Percentiles rank a stretch among this genome's conserved stretches.
These are phyloP conservation scores for Ostrea denselamellosa DNA, from an alignment of 1,140 invertebrate species.

Conservation along the genomic window DNA sequence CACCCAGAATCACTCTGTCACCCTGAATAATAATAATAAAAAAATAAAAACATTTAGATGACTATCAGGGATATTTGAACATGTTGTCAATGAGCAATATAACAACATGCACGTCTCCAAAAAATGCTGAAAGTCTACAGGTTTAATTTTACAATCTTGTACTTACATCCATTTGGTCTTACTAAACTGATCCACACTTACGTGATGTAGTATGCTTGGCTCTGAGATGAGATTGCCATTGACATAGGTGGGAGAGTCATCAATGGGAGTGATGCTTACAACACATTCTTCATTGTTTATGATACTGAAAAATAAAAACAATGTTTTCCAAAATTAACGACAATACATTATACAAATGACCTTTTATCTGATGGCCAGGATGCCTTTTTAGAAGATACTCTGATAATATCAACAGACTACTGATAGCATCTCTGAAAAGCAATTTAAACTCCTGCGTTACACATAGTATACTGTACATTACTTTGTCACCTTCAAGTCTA, in stretches of 20 bases:
- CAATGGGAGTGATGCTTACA: slow-evolving; percentile 73
- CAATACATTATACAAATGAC: not conserved
- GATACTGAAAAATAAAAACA: slow-evolving; percentile 65
- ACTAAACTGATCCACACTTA: slow-evolving; percentile 63
- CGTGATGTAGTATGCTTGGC: slow-evolving; percentile 80
- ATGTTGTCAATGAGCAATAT: not conserved
- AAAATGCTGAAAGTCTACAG: not conserved
- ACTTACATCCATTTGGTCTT: slow-evolving; percentile 1
- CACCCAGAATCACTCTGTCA: slow-evolving; percentile 85
- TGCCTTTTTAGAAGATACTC: not conserved
- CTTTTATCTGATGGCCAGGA: not conserved
- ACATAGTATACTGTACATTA: not conserved
- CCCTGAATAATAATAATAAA: slow-evolving; percentile 74
- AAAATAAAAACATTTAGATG: not conserved
- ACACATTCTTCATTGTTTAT: slow-evolving; percentile 71
- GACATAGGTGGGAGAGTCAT: slow-evolving; percentile 83
- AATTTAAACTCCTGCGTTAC: not conserved
- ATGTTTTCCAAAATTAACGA: not conserved
- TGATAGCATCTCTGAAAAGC: not conserved
- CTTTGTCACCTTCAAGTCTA: not conserved
- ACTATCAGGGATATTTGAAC: not conserved
- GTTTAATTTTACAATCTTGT: not conserved
- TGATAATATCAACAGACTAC: not conserved
- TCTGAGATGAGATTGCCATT: slow-evolving; percentile 83
- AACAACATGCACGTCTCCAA: not conserved